These are phyloP conservation scores for Aurelia coerulea DNA, from an alignment of 30 jellyfish, hydroid and myxozoan species.

Conservation along the genomic window DNA sequence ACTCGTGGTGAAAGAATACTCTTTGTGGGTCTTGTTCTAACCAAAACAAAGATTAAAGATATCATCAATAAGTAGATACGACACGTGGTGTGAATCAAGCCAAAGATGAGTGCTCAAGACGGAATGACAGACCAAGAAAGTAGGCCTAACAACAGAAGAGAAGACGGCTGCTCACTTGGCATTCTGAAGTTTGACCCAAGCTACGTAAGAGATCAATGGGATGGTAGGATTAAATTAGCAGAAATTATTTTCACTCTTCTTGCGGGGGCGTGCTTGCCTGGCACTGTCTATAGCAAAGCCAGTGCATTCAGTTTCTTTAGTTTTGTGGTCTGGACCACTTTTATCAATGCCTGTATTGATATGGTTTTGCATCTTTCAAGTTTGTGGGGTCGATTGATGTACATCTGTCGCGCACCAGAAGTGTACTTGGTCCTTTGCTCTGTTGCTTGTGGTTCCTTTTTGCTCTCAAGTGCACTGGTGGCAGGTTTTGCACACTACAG, in stretches of 20 bases:
- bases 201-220: slow-evolving; percentile 62
- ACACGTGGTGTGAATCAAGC: no score
- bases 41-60: no score
- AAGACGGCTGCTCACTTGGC: slow-evolving; percentile 59
- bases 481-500: slow-evolving; percentile 58
- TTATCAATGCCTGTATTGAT: slow-evolving; percentile 57
- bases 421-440: slow-evolving; percentile 62
- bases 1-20: no score
- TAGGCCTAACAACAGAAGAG: slow-evolving; percentile 14
- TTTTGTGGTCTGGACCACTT: slow-evolving; percentile 74
- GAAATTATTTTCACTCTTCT: slow-evolving; percentile 53
- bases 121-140: slow-evolving; percentile 18
- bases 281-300: slow-evolving; percentile 24
- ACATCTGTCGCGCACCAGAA: slow-evolving; percentile 71
- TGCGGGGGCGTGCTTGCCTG: slow-evolving; percentile 71
- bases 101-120: no score
- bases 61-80: no score
- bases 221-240: slow-evolving; percentile 67
- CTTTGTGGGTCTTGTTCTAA: no score
- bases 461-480: slow-evolving; percentile 70
- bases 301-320: slow-evolving; percentile 62
- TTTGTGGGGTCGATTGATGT: slow-evolving; percentile 54
- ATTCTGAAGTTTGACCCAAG: slow-evolving; percentile 51
- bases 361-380: slow-evolving; percentile 59
- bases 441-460: slow-evolving; percentile 53